These are phyloP conservation scores for Novumbra hubbsi DNA, from an alignment of 2,797 vertebrate species.

Conservation along the genomic window DNA sequence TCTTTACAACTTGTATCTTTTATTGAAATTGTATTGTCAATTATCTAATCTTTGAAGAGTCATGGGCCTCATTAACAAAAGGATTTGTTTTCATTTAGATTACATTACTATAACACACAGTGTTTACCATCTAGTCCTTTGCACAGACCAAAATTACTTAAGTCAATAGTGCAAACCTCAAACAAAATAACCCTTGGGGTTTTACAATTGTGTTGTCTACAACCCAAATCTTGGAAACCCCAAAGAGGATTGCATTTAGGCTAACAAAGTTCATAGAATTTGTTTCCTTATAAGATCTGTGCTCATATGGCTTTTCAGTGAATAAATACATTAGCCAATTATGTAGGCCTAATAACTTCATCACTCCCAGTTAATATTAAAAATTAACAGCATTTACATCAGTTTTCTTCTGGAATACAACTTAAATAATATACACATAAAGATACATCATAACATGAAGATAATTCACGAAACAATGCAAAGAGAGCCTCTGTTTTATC, in stretches of 20 bases:
- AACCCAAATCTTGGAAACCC: conserved; percentile 75
- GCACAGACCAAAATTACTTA: conserved; percentile 79
- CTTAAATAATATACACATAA: conserved; percentile 31
- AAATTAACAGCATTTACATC: conserved; percentile 7
- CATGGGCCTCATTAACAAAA: background rate
- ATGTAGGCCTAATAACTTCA: conserved; percentile 30
- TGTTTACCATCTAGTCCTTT: conserved; percentile 78
- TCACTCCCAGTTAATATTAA: conserved; percentile 25
- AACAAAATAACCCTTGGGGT: conserved; percentile 78
- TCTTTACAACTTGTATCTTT: background rate
- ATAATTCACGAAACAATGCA: conserved; percentile 7
- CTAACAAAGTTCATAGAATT: conserved; percentile 55
- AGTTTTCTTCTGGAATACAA: conserved; percentile 11
- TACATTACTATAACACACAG: conserved; percentile 71
- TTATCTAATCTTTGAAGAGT: background rate
- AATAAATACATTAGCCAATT: conserved; percentile 46
- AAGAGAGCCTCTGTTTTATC: conserved; percentile 31
- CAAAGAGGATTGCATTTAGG: conserved; percentile 76
- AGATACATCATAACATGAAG: background rate
- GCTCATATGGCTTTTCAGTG: conserved; percentile 43
- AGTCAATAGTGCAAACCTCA: conserved; percentile 80
- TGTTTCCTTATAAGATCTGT: conserved; percentile 60
- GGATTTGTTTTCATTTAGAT: background rate
- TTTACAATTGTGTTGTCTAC: conserved; percentile 80
- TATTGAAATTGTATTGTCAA: conserved; percentile 5